These are phyloP conservation scores for Pipistrellus kuhlii DNA, from an alignment of 2,797 vertebrate species.

Conservation along the genomic window DNA sequence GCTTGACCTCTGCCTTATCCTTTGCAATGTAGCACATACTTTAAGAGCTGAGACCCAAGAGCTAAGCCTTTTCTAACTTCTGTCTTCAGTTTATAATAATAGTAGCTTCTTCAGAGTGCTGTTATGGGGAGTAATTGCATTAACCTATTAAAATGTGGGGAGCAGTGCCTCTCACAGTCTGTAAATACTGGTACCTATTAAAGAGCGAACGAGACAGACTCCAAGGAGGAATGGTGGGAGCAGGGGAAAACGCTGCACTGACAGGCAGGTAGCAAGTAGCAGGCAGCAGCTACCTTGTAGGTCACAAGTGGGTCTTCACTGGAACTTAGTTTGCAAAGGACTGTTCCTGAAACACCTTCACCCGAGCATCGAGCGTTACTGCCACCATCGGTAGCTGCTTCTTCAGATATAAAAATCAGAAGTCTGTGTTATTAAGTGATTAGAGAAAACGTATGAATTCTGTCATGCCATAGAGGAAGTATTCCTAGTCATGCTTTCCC, in stretches of 20 bases:
- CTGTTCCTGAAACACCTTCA: neutral
- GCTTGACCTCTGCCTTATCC: neutral
- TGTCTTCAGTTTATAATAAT: neutral
- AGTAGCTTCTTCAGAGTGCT: neutral
- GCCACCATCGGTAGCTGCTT: neutral
- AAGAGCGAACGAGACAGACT: neutral
- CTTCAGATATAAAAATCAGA: neutral
- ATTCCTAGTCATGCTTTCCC: neutral
- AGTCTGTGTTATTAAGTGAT: neutral
- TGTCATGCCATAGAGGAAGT: neutral
- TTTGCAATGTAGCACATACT: too few relatives aligned
- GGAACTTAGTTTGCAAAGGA: neutral
- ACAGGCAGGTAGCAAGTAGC: neutral
- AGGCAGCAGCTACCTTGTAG: neutral
- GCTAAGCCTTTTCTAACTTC: neutral
- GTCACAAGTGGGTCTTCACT: neutral
- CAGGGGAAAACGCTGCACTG: neutral
- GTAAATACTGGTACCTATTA: neutral
- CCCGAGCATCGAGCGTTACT: neutral
- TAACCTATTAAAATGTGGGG: neutral
- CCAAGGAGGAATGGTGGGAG: neutral
- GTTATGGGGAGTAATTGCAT: neutral
- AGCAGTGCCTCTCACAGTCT: neutral
- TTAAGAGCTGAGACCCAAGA: neutral
- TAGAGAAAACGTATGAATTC: neutral